Conservation (phyloP, 2,113 vertebrate genomes). For the Ciconia boyciana region DNA sequence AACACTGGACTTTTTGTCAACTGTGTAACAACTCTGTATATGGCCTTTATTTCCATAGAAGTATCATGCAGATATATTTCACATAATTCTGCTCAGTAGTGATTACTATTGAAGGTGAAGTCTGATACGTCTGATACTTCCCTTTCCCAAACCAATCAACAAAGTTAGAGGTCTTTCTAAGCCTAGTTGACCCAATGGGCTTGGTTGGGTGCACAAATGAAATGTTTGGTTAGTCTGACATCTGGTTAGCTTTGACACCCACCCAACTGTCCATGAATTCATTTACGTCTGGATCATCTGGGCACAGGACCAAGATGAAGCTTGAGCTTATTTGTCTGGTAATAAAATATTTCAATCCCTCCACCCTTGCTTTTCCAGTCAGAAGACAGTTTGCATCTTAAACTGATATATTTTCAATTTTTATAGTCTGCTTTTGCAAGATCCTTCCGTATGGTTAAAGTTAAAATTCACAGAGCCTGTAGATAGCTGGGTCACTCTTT, state of each 20-base stretch:
- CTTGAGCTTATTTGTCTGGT: constrained; percentile 2
- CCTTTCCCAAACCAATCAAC: neutral
- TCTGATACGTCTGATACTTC: neutral
- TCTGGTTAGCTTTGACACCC: neutral
- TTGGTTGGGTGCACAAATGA: neutral
- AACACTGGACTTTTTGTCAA: neutral
- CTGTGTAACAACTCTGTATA: neutral
- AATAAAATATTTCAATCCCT: constrained; percentile 15
- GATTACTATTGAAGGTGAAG: neutral
- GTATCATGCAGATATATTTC: neutral
- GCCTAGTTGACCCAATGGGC: neutral
- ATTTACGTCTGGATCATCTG: constrained; percentile 15
- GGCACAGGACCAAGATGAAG: constrained; percentile 18
- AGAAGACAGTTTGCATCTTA: constrained; percentile 16
- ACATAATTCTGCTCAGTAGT: neutral
- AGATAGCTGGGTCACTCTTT: constrained; percentile 16
- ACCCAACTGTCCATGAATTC: neutral
- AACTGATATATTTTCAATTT: constrained; percentile 33
- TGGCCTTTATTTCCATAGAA: neutral
- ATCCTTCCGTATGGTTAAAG: constrained; percentile 45
- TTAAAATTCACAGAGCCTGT: constrained; percentile 42
- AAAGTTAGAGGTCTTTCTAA: neutral
- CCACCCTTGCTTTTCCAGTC: constrained; percentile 19
- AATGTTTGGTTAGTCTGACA: neutral
- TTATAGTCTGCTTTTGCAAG: constrained; percentile 27